These are phyloP conservation scores for Heliocidaris erythrogramma DNA, from an alignment of 35 echinoderm and acorn worm species.

Conservation along the genomic window DNA sequence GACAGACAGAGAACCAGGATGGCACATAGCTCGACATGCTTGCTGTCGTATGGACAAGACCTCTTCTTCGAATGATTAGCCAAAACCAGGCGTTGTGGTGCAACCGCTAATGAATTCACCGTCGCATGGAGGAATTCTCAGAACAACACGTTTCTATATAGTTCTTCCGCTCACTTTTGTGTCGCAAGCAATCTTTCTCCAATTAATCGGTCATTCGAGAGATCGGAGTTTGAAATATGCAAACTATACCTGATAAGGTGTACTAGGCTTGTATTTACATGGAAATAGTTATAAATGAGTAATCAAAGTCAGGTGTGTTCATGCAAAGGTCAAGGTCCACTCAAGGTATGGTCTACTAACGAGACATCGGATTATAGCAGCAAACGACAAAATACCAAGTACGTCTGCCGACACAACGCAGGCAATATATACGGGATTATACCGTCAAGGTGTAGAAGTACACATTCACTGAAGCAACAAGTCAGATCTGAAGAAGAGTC, in stretches of 20 bases:
- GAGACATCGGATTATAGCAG: no score
- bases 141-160: neutral
- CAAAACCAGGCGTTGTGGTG: neutral
- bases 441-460: neutral
- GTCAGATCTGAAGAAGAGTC: neutral
- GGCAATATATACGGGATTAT: no score
- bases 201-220: neutral
- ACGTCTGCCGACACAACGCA: no score
- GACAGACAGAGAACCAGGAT: neutral
- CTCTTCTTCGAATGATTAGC: neutral
- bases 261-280: no score
- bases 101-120: neutral
- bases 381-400: no score
- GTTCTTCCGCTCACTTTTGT: neutral
- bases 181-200: neutral
- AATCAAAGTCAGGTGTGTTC: no score
- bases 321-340: neutral
- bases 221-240: neutral
- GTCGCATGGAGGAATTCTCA: neutral
- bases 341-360: neutral
- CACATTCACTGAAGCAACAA: neutral
- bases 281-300: no score
- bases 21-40: neutral
- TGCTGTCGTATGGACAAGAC: neutral
- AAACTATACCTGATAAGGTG: no score